A percentile compares a stretch with the other conserved stretches of the same genome.
Conservation (phyloP, 2,797 vertebrate species). For the Phoeniculus purpureus region DNA sequence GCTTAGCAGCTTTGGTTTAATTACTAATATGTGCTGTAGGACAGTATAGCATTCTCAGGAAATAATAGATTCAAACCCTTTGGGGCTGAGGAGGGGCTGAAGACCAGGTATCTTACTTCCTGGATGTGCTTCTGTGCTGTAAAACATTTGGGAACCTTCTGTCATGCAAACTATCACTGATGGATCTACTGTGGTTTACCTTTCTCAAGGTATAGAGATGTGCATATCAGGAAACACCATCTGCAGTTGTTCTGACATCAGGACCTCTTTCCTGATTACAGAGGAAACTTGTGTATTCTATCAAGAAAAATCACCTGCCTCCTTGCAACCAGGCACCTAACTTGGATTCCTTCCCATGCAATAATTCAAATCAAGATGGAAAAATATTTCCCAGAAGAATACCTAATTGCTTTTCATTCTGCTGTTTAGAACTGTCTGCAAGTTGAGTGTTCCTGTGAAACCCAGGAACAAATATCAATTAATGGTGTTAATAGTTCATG, state of each 20-base stretch:
- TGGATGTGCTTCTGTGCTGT: not conserved
- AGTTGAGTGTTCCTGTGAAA: not conserved
- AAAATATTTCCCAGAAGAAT: not conserved
- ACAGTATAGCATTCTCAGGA: too few relatives aligned
- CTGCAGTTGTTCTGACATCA: not conserved
- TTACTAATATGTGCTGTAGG: too few relatives aligned
- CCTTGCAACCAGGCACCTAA: not conserved
- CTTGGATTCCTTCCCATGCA: not conserved
- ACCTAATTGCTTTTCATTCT: not conserved
- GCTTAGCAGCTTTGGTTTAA: too few relatives aligned
- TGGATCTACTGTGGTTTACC: not conserved
- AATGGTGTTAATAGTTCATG: not conserved
- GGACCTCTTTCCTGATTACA: not conserved
- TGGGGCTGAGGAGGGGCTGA: too few relatives aligned
- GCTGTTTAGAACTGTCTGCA: not conserved
- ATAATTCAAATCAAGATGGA: not conserved
- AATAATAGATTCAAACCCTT: too few relatives aligned
- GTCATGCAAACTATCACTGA: fast-evolving
- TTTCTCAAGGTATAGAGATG: not conserved
- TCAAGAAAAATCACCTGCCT: not conserved
- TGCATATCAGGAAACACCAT: not conserved
- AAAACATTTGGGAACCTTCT: not conserved
- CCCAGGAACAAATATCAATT: not conserved
- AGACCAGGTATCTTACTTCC: not conserved
- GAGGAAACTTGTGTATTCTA: not conserved